Evolutionary conservation across 2,797 vertebrate genomes (phyloP).

Genomic region (Discoglossus pictus): DNA sequence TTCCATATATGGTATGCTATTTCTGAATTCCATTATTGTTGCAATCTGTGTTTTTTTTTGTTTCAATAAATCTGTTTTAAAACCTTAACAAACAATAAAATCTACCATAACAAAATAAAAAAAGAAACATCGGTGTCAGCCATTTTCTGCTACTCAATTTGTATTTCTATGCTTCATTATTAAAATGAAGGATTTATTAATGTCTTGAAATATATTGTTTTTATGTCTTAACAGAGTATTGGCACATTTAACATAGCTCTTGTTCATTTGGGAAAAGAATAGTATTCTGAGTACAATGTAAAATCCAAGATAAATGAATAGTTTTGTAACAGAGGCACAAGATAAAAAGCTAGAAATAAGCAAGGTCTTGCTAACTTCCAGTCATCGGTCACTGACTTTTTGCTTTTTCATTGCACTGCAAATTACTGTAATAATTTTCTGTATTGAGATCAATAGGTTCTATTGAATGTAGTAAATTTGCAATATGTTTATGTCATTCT

Average conservation of each 20-base stretch:
- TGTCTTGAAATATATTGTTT: too few relatives aligned
- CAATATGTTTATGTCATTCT: conserved; percentile 40
- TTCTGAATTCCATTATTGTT: too few relatives aligned
- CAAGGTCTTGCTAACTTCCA: conserved; percentile 25
- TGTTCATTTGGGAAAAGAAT: conserved; percentile 16
- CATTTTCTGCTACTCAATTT: too few relatives aligned
- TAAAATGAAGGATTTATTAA: too few relatives aligned
- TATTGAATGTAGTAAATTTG: conserved; percentile 37
- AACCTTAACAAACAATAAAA: too few relatives aligned
- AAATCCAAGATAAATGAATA: conserved; percentile 32
- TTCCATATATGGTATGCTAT: too few relatives aligned
- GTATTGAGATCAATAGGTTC: conserved; percentile 43
- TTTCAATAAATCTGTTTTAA: too few relatives aligned
- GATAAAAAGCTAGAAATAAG: conserved; percentile 19
- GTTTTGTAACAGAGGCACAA: background rate
- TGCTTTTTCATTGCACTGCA: conserved; percentile 37
- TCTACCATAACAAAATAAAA: too few relatives aligned
- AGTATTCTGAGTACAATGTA: conserved; percentile 21
- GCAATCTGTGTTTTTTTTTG: too few relatives aligned
- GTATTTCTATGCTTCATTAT: too few relatives aligned
- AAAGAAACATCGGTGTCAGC: too few relatives aligned
- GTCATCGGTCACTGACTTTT: conserved; percentile 42
- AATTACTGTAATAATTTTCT: conserved; percentile 47
- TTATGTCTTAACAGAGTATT: conserved; percentile 1
- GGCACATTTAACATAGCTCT: conserved; percentile 6